phyloP scores from a whole-genome alignment of 2,888 invertebrate species.

The Sminthurinus aureus region DNA sequence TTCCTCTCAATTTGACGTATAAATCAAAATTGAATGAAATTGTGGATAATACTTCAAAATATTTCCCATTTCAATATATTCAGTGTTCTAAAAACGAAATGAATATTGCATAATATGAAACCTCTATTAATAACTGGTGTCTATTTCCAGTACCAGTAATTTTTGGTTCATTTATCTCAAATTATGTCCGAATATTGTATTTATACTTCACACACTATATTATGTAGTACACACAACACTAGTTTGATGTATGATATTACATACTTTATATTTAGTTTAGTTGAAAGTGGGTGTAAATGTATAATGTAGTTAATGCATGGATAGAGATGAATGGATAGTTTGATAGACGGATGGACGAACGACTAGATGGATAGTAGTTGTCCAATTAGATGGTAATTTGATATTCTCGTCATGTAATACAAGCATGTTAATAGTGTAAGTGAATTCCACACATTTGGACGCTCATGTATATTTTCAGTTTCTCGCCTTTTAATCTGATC shows the following conservation, averaged over 20 bases:
- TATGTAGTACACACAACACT: too few relatives aligned
- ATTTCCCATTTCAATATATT: too few relatives aligned
- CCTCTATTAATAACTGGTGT: too few relatives aligned
- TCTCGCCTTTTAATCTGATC: not conserved
- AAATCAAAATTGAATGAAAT: too few relatives aligned
- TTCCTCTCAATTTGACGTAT: too few relatives aligned
- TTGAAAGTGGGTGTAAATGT: constrained; percentile 13
- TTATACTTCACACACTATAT: not conserved
- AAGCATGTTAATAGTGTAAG: not conserved
- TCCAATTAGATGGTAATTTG: constrained; percentile 29
- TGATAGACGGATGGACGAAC: constrained; percentile 22
- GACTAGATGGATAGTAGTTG: constrained; percentile 6
- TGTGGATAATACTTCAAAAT: too few relatives aligned
- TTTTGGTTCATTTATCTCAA: constrained; percentile 23
- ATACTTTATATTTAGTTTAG: too few relatives aligned
- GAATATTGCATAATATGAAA: too few relatives aligned
- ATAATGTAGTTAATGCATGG: not conserved
- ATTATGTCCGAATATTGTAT: not conserved
- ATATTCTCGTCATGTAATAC: constrained; percentile 14
- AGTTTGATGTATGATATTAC: too few relatives aligned
- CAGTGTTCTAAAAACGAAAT: too few relatives aligned
- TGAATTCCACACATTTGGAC: not conserved
- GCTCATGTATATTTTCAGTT: not conserved
- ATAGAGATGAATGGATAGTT: too few relatives aligned
- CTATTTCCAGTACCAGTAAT: constrained; percentile 8